A percentile compares a stretch with the other conserved stretches of the same genome.
Conservation (phyloP, 2,113 vertebrate genomes). For the Silurus asotus region DNA sequence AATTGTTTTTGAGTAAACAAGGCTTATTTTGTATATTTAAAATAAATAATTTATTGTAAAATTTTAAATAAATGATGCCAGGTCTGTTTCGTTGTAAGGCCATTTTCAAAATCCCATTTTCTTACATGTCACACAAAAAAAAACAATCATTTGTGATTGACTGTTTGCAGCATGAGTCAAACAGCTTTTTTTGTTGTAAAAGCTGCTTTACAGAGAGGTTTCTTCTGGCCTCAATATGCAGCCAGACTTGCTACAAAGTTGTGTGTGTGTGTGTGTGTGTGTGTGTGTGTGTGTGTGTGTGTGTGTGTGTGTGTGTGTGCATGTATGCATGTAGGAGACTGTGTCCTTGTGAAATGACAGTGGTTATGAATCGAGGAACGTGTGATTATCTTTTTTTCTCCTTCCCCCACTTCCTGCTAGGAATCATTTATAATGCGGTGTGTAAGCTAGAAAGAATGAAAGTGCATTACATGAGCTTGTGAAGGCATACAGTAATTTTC, state of each 20-base stretch:
- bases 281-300: slow-evolving; percentile 9
- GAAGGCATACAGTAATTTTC: not conserved
- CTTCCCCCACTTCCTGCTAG: slow-evolving; percentile 6
- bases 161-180: not conserved
- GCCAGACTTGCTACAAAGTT: not conserved
- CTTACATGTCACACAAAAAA: not conserved
- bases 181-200: not conserved
- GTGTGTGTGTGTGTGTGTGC: slow-evolving; percentile 10
- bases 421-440: slow-evolving; percentile 22
- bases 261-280: slow-evolving; percentile 1
- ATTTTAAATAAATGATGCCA: no score
- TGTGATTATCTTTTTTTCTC: slow-evolving; percentile 6
- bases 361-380: slow-evolving; percentile 24
- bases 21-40: no score
- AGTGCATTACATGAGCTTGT: not conserved
- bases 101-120: not conserved
- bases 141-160: not conserved
- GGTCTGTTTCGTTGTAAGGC: not conserved
- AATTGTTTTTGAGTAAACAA: not conserved
- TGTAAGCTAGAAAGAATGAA: not conserved
- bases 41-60: no score
- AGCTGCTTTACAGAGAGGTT: not conserved
- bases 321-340: not conserved
- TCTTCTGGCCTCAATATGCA: not conserved
- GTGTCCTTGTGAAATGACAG: slow-evolving; percentile 25